phyloP scores from a whole-genome alignment of 2,797 vertebrate genomes.

The Todus mexicanus region DNA sequence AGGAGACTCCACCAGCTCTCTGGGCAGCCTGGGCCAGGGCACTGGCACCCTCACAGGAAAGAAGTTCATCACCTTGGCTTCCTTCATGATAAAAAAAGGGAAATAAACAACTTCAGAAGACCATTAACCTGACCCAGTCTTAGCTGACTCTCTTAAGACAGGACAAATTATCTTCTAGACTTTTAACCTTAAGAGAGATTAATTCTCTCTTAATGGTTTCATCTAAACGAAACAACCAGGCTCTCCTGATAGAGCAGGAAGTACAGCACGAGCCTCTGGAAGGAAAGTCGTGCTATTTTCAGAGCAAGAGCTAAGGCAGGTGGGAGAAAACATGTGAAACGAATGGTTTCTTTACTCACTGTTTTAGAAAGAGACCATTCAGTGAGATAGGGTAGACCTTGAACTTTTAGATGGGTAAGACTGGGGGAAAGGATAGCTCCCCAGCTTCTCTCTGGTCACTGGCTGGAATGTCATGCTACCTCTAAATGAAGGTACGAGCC shows the following conservation, averaged over 20 bases:
- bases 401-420: not conserved
- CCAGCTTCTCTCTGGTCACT: not conserved
- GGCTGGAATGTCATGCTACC: too few species aligned
- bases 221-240: not conserved
- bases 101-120: not conserved
- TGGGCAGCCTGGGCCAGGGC: not conserved
- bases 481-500: not conserved
- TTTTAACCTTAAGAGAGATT: not conserved
- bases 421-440: not conserved
- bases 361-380: not conserved
- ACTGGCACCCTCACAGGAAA: not conserved
- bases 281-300: not conserved
- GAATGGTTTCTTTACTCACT: not conserved
- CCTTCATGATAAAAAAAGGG: not conserved
- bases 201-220: not conserved
- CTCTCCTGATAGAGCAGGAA: not conserved
- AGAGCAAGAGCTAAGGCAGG: not conserved
- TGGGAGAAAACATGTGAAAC: not conserved
- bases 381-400: not conserved
- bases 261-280: not conserved
- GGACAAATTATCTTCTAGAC: not conserved
- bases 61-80: not conserved
- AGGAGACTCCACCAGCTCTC: not conserved
- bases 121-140: not conserved
- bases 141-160: not conserved